A percentile compares a stretch with the other conserved stretches of the same genome.
phyloP scores from a whole-genome alignment of 1,140 invertebrate genomes.

The Atta cephalotes region DNA sequence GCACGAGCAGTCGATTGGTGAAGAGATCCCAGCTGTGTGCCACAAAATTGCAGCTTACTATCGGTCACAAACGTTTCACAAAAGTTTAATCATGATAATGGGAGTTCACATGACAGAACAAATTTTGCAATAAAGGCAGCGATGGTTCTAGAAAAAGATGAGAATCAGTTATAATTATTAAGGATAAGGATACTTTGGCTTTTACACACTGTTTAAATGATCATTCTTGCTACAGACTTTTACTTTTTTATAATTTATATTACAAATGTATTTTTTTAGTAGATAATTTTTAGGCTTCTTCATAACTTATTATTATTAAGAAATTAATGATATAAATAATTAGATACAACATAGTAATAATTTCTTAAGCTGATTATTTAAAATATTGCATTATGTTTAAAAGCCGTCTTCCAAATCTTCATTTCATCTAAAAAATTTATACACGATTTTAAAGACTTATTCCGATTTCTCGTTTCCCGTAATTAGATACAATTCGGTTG shows the following conservation, averaged over 20 bases:
- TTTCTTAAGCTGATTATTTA: not conserved
- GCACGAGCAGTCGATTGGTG: constrained; percentile 71
- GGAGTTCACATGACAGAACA: constrained; percentile 75
- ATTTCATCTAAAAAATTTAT: not conserved
- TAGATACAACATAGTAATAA: not conserved
- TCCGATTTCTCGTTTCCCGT: not conserved
- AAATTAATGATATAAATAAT: constrained; percentile 21
- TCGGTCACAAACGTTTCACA: constrained; percentile 45
- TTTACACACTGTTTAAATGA: not conserved
- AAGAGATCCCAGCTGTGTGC: constrained; percentile 73
- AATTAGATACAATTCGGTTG: constrained; percentile 13
- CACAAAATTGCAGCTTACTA: constrained; percentile 66
- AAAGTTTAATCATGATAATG: constrained; percentile 80
- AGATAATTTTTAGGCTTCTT: not conserved
- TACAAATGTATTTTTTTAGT: not conserved
- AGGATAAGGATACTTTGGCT: too few relatives aligned
- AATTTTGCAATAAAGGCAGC: constrained; percentile 69
- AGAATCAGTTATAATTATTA: constrained; percentile 44
- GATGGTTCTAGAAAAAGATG: constrained; percentile 4
- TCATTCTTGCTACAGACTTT: constrained; percentile 1
- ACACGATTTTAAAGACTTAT: not conserved
- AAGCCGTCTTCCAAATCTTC: not conserved
- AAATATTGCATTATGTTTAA: not conserved
- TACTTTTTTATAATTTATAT: not conserved
- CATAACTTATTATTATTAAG: not conserved